Base-by-base conservation (phyloP, 1,140 invertebrate genomes). In the Drosophila parvula region DNA sequence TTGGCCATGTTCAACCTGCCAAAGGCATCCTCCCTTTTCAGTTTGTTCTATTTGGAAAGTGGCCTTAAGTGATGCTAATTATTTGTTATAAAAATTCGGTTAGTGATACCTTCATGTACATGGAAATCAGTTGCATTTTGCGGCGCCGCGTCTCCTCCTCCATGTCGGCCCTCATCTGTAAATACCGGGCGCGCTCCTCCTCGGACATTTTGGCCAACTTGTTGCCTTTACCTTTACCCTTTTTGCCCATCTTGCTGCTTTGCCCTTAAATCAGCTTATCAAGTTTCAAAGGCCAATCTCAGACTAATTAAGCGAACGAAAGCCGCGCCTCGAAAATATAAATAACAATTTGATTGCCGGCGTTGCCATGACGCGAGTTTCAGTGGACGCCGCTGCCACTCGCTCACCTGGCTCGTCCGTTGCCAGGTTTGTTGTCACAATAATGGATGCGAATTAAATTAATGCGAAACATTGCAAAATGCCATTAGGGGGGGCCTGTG, bases 191-290 rank as follows among this genome's bases (percentile, higher is more conserved):
- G 8, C 95, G 93, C 92, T 97, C 96, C 91, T 97, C 95, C 70
- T 97, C 96, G 0, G 94, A 96, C 96, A 97, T 97, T 77, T 95
- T 94, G 55, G 96, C 95, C 73, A 97, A 91, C 90, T 96, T 96
- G 73, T 95, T 96, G 44, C 93, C 94, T 92, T 96, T 95, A 27
- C 94, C 93, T 67, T 88, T 88, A 91, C 94, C 95, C 90, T 96
- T 96, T 91, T 96, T 96, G 14, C 93, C 93, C 94, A 94, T 94
- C 78, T 91, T 92, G 11, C 38, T 55, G 51, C 34, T 36, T 30
- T 27, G 27, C 1, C 48, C 40, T 9, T 50, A 62, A 79, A 79
- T 64, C 62, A 28, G 71, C 63, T 88, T 88, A 88, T 73, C 56
- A 56, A 80, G 63, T 81, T 85, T 71, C 69, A 75, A 81, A 69